Conservation (phyloP, 1,140 invertebrate species). For the Pseudoatta argentina region DNA sequence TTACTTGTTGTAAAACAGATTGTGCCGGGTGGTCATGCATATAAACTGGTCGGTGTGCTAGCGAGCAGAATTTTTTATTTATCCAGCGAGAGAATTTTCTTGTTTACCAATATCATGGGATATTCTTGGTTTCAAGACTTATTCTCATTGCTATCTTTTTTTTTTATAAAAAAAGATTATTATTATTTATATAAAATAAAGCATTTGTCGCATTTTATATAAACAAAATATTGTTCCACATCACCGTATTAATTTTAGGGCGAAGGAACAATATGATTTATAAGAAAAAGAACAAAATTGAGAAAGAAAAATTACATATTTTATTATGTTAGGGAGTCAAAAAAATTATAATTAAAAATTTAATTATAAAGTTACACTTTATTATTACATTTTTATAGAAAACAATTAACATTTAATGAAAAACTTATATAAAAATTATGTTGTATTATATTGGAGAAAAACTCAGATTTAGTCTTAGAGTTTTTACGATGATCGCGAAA, state of each 20-base stretch:
- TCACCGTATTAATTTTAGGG: too few relatives aligned
- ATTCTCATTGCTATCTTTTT: background rate
- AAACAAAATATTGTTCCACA: too few relatives aligned
- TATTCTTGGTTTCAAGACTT: background rate
- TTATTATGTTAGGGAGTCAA: background rate
- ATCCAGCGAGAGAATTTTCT: background rate
- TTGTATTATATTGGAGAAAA: background rate
- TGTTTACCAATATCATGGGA: background rate
- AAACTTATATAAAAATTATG: background rate
- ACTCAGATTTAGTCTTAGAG: background rate
- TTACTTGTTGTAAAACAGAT: conserved; percentile 24
- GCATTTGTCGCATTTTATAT: too few relatives aligned
- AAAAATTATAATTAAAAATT: background rate
- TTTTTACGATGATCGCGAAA: background rate
- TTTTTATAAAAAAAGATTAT: background rate
- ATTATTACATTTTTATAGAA: background rate
- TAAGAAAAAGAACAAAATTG: background rate
- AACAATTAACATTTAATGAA: background rate
- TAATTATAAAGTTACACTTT: conserved; percentile 3
- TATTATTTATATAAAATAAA: background rate
- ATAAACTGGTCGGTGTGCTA: background rate
- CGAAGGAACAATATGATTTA: too few relatives aligned
- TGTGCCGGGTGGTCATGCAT: background rate
- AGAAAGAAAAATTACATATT: background rate
- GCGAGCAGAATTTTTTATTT: background rate